Percentiles rank a stretch among this genome's conserved stretches.
These are phyloP conservation scores for Lepisosteus osseus DNA, from an alignment of 2,113 vertebrate genomes.

Conservation along the genomic window DNA sequence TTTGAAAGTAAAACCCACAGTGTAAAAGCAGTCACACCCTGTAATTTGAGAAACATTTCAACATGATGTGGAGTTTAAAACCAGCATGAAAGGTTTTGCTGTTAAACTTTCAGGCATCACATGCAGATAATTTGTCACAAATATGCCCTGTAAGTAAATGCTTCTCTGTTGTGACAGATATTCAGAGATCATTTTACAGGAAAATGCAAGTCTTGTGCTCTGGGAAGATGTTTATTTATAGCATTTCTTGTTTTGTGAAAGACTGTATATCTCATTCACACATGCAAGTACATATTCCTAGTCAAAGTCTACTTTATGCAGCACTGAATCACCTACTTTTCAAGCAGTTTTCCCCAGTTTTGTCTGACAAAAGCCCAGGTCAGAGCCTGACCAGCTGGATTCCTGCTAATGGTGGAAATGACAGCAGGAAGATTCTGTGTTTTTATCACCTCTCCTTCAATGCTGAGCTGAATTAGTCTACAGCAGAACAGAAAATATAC, in stretches of 20 bases:
- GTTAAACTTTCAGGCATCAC: conserved; percentile 1
- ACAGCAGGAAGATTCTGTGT: conserved; percentile 34
- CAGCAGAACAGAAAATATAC: background rate
- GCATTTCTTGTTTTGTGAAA: no score
- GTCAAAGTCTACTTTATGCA: background rate
- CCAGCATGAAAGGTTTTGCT: background rate
- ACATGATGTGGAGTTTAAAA: no score
- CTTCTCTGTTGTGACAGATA: background rate
- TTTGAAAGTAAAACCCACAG: no score
- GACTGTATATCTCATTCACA: no score
- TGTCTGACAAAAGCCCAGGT: conserved; percentile 43
- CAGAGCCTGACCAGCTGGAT: conserved; percentile 31
- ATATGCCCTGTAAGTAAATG: conserved; percentile 1
- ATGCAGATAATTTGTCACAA: background rate
- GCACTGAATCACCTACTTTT: conserved; percentile 36
- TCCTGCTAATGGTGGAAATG: conserved; percentile 25
- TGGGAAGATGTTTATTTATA: no score
- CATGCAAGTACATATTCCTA: no score
- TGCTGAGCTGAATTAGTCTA: conserved; percentile 36
- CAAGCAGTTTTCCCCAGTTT: conserved; percentile 36
- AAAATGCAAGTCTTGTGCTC: no score
- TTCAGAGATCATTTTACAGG: background rate
- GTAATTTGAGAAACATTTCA: no score
- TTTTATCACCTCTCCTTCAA: conserved; percentile 43
- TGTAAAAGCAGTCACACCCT: no score